Percentiles rank a stretch among this genome's conserved stretches.
phyloP scores from a whole-genome alignment of 2,797 vertebrate species.

The Trachops cirrhosus region DNA sequence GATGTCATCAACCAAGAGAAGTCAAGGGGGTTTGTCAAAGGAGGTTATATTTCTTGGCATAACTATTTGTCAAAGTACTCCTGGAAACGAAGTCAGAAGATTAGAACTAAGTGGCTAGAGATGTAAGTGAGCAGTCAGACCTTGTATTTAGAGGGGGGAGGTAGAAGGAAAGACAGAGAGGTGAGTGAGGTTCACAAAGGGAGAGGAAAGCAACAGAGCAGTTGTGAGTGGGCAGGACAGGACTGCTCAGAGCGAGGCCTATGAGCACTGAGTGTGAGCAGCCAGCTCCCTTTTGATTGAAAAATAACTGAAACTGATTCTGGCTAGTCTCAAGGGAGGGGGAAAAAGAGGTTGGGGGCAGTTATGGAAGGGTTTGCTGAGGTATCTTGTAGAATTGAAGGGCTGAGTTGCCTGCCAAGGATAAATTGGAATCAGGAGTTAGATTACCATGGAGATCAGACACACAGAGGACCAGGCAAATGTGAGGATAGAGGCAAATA shows the following conservation, averaged over 20 bases:
- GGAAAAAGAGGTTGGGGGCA: neutral
- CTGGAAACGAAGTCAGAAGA: conserved; percentile 29
- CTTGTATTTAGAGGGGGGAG: neutral
- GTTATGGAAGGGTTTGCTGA: neutral
- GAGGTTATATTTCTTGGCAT: neutral
- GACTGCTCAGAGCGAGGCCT: neutral
- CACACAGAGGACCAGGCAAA: neutral
- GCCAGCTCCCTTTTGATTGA: neutral
- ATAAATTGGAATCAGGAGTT: neutral
- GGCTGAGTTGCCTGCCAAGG: neutral
- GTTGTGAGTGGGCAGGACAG: neutral
- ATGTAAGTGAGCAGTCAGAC: neutral
- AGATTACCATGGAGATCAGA: neutral
- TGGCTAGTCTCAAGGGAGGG: neutral
- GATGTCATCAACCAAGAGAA: conserved; percentile 37
- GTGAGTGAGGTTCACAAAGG: neutral
- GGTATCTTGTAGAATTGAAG: neutral
- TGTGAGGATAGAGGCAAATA: neutral
- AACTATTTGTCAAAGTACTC: neutral
- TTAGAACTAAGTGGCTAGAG: neutral
- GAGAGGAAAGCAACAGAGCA: neutral
- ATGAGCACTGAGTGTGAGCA: neutral
- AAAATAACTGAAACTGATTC: neutral
- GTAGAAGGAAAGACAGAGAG: neutral
- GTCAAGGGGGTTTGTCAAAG: conserved; percentile 28